Base-by-base conservation (phyloP, 2,797 vertebrate species). In the Emys orbicularis region DNA sequence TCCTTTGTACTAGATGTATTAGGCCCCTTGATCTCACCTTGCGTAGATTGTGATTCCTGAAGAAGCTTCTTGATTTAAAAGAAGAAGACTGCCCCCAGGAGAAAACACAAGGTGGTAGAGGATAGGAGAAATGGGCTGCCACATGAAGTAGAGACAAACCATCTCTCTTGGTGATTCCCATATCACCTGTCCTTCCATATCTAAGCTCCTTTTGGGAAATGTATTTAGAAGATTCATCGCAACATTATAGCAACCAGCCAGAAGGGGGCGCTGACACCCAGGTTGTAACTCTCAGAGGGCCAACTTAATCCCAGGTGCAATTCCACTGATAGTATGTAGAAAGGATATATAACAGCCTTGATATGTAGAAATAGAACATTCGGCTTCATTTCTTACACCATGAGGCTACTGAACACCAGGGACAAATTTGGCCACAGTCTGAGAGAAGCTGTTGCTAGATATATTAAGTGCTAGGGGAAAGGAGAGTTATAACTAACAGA, bases 231-330 rank as follows among this genome's bases (percentile, higher is more conserved):
- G 12, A 37, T 80, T 82, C 37, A 49, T n/a, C 74, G 31, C 74
- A 91, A 50, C 47, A 41, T 95, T 89, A 89, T 1, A 96, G 84
- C 74, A 90, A 37, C 49, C 84, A 93, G 79, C 95, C 97, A 97
- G 96, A 96, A 97, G 94, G 41, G 96, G 96, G 95, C 92, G 94
- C 94, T 94, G 95, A 54, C 44, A 90, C 52, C 83, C 81, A 95
- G 79, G 59, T 47, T 94, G 84, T 91, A 74, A 79, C 37, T 37
- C 37, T 37, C 83, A 11, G 18, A 87, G 92, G 94, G 86, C 89
- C 96, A 96, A 96, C 94, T 86, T 47, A 21, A 77, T 77, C 8
- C 74, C 19, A 79, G 44, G 44, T 19, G 7, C 80, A 68, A 76
- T n/a, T 88, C 16, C 25, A 13, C 54, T 79, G 31, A 79, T 49